Conservation (phyloP, 1,140 invertebrate genomes). For the Tigriopus japonicus region DNA sequence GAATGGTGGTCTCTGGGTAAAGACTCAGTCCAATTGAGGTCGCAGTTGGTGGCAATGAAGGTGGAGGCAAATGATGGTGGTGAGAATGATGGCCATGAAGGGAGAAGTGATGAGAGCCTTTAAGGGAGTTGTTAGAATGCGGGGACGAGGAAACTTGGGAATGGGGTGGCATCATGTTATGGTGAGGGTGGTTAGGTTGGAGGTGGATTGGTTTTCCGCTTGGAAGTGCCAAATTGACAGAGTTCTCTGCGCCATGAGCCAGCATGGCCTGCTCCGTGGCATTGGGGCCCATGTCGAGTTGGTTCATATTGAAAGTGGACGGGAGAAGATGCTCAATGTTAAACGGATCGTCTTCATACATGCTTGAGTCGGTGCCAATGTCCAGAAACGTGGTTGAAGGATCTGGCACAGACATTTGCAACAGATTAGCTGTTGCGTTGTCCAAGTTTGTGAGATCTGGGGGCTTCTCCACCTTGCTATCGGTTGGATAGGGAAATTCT, state of each 20-base stretch:
- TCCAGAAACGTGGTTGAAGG: conserved; percentile 13
- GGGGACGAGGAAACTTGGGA: too few relatives aligned
- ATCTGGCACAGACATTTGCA: conserved; percentile 10
- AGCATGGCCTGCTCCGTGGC: too few relatives aligned
- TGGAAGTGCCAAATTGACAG: not conserved
- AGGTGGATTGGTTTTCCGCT: not conserved
- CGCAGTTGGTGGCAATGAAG: not conserved
- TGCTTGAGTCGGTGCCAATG: conserved; percentile 10
- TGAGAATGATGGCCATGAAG: not conserved
- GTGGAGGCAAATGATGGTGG: not conserved
- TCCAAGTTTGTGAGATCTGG: not conserved
- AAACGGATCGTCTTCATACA: conserved; percentile 13
- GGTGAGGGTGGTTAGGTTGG: not conserved
- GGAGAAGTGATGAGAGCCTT: not conserved
- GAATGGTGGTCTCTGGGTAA: not conserved
- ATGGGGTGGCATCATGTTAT: too few relatives aligned
- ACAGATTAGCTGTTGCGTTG: not conserved
- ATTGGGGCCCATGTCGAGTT: conserved; percentile 1
- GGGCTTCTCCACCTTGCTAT: conserved; percentile 2
- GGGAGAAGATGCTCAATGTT: not conserved
- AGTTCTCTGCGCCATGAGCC: not conserved
- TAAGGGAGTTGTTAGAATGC: too few relatives aligned
- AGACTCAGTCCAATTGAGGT: not conserved
- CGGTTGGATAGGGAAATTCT: conserved; percentile 10
- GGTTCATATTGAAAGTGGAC: not conserved